Percentiles rank a stretch among this genome's conserved stretches.
phyloP scores from a whole-genome alignment of 2,797 vertebrate species.

The Podarcis lilfordi region DNA sequence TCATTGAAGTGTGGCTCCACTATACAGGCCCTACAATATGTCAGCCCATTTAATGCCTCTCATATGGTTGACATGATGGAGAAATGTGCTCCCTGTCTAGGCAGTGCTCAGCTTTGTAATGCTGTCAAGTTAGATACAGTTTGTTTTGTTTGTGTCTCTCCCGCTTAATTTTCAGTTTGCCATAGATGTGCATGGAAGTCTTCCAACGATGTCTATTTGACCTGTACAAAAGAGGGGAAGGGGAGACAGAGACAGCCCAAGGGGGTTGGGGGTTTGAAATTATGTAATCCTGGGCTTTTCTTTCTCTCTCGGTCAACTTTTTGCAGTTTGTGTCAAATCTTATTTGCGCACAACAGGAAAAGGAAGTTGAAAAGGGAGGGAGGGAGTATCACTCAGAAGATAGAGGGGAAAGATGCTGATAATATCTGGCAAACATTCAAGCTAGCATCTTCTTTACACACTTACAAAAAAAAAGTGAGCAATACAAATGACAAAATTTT shows the following conservation, averaged over 20 bases:
- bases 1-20: constrained; percentile 58
- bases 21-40: constrained; percentile 43
- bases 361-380: neutral
- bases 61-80: constrained; percentile 22
- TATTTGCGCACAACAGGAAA: constrained; percentile 22
- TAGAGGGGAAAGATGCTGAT: neutral
- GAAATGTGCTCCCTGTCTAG: constrained; percentile 16
- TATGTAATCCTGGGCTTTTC: neutral
- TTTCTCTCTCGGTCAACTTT: constrained; percentile 28
- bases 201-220: constrained; percentile 16
- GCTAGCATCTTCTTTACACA: neutral
- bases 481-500: neutral
- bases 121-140: neutral
- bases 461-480: neutral
- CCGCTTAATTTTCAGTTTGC: constrained; percentile 18
- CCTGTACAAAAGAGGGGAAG: constrained; percentile 13
- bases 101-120: constrained; percentile 22
- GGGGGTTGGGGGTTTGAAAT: neutral
- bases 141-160: constrained; percentile 36
- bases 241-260: constrained; percentile 3
- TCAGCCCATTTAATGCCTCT: constrained; percentile 19
- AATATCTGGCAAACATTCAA: neutral
- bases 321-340: constrained; percentile 41
- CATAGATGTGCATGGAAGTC: neutral
- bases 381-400: neutral